Evolutionary conservation across 2,888 invertebrate species (phyloP).

Genomic region (Acholoe squamosa): DNA sequence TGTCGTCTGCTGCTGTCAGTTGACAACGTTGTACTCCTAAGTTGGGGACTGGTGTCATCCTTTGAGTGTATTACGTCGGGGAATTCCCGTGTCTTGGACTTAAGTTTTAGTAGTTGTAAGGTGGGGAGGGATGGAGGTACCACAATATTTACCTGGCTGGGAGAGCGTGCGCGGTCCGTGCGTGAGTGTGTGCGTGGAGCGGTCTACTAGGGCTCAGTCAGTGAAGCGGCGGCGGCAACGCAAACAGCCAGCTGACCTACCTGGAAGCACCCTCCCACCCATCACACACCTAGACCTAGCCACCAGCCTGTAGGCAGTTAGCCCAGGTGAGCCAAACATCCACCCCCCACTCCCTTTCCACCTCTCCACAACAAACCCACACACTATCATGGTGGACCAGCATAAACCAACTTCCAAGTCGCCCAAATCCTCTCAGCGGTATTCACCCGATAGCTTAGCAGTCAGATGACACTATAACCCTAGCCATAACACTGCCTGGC

Average conservation of each 20-base stretch:
- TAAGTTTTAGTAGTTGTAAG: not conserved
- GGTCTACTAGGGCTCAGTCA: constrained; percentile 43
- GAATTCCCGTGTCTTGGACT: not conserved
- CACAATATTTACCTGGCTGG: constrained; percentile 34
- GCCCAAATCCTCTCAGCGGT: not conserved
- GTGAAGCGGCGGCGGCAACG: constrained; percentile 30
- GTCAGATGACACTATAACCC: not conserved
- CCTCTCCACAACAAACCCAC: not conserved
- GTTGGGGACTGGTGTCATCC: not conserved
- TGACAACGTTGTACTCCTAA: constrained; percentile 33
- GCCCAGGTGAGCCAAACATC: not conserved
- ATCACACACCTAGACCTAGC: not conserved
- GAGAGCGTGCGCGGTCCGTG: constrained; percentile 40
- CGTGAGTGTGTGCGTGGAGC: constrained; percentile 36
- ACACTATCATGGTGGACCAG: not conserved
- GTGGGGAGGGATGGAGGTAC: not conserved
- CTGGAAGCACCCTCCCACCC: constrained; percentile 34
- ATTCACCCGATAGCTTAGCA: not conserved
- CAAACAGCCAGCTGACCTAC: constrained; percentile 55
- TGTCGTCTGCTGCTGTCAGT: not conserved
- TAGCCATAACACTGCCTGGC: not conserved
- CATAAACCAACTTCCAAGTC: not conserved
- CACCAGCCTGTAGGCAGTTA: not conserved
- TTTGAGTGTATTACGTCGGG: constrained; percentile 27
- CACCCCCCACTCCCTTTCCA: too few species aligned